A percentile compares a stretch with the other conserved stretches of the same genome.
Conservation (phyloP, 2,888 invertebrate genomes). For the Cosmia trapezina region DNA sequence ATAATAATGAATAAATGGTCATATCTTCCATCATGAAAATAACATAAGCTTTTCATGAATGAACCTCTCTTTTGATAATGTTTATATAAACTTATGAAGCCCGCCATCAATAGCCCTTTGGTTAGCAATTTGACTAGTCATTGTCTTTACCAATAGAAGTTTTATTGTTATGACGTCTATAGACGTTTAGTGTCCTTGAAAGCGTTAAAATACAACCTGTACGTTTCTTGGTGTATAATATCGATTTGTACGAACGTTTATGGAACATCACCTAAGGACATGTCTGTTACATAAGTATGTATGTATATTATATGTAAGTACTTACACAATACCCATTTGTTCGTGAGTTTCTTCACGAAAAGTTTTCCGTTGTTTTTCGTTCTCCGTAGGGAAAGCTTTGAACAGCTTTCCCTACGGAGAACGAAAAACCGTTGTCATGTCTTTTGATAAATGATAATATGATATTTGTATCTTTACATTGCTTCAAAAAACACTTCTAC, state of each 20-base stretch:
- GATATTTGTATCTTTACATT: background rate
- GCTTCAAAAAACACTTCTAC: background rate
- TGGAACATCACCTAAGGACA: background rate
- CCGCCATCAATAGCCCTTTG: no score
- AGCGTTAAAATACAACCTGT: background rate
- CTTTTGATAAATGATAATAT: background rate
- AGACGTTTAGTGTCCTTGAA: no score
- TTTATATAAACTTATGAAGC: background rate
- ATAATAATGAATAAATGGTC: no score
- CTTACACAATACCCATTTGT: background rate
- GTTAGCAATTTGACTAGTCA: no score
- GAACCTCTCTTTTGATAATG: background rate
- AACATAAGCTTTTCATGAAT: background rate
- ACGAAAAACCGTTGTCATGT: background rate
- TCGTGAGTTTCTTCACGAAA: background rate
- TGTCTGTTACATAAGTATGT: no score
- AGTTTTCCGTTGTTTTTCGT: constrained; percentile 13
- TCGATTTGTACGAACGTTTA: background rate
- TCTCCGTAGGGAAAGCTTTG: background rate
- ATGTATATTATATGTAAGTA: background rate
- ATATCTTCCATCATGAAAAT: background rate
- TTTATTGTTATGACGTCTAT: no score
- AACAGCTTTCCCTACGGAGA: no score
- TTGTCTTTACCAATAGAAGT: no score
- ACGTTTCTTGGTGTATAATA: background rate